Percentiles rank a stretch among this genome's conserved stretches.
These are phyloP conservation scores for Blastobasis adustella DNA, from an alignment of 2,888 invertebrate genomes.

Conservation along the genomic window DNA sequence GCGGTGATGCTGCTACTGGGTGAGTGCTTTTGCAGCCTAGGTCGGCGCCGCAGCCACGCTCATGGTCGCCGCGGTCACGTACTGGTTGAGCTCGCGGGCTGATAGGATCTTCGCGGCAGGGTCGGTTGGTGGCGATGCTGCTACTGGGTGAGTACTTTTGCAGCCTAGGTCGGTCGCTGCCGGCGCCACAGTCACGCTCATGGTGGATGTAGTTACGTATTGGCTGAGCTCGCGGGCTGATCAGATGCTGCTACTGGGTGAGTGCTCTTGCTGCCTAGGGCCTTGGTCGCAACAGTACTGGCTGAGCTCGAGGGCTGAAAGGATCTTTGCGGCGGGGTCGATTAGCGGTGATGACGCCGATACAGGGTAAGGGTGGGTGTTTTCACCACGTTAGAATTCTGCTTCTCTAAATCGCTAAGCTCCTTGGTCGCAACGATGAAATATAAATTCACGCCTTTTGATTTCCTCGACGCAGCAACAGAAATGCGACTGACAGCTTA, in stretches of 20 bases:
- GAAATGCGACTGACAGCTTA: too few species aligned
- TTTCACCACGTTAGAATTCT: too few species aligned
- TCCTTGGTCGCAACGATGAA: too few species aligned
- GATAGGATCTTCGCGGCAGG: slow-evolving; percentile 86
- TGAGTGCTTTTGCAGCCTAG: too few species aligned
- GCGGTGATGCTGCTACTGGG: slow-evolving; percentile 38
- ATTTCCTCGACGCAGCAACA: too few species aligned
- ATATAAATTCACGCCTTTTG: too few species aligned
- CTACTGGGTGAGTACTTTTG: slow-evolving; percentile 16
- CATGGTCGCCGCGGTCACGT: too few species aligned
- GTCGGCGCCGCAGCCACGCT: too few species aligned
- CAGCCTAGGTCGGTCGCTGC: slow-evolving; percentile 25
- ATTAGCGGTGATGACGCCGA: slow-evolving; percentile 73
- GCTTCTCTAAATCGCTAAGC: too few species aligned
- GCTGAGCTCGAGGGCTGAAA: slow-evolving; percentile 70
- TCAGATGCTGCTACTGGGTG: slow-evolving; percentile 44
- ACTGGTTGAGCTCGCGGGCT: slow-evolving; percentile 50
- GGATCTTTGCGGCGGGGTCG: slow-evolving; percentile 84
- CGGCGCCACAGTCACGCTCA: slow-evolving; percentile 33
- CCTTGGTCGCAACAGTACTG: too few species aligned
- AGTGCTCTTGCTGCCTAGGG: neutral
- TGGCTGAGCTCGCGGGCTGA: slow-evolving; percentile 29
- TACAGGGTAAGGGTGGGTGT: too few species aligned
- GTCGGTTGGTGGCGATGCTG: slow-evolving; percentile 75
- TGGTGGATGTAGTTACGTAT: slow-evolving; percentile 43